phyloP scores from a whole-genome alignment of 1,140 invertebrate genomes.

The Reticulitermes speratus region DNA sequence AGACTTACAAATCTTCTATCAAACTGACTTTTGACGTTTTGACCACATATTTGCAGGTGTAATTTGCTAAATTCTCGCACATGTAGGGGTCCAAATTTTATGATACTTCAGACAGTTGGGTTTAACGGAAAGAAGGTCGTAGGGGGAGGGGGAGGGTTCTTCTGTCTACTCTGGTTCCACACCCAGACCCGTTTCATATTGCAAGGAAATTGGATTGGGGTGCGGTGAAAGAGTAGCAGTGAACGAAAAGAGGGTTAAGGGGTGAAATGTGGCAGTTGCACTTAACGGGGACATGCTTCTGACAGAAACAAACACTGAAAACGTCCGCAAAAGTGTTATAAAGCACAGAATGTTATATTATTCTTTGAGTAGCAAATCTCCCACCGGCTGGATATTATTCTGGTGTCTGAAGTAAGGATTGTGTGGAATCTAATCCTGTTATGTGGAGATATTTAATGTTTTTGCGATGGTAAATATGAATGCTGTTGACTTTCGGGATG shows the following conservation, averaged over 20 bases:
- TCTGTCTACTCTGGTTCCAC: not conserved
- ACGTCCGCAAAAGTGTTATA: not conserved
- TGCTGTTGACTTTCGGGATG: too few species aligned
- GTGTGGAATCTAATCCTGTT: too few species aligned
- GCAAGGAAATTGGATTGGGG: slow-evolving; percentile 10
- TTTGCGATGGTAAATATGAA: too few species aligned
- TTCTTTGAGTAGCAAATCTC: too few species aligned
- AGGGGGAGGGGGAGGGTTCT: not conserved
- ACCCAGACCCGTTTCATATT: not conserved
- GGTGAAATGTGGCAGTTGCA: not conserved
- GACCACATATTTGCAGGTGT: too few species aligned
- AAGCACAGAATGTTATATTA: not conserved
- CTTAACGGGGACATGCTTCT: not conserved
- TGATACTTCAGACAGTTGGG: not conserved
- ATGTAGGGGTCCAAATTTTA: not conserved
- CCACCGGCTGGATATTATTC: too few species aligned
- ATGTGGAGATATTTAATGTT: too few species aligned
- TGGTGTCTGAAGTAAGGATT: too few species aligned
- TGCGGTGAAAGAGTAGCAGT: not conserved
- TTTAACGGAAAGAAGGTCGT: not conserved
- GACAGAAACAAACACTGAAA: not conserved
- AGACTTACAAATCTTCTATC: too few species aligned
- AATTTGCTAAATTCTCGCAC: too few species aligned
- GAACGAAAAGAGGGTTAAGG: not conserved
- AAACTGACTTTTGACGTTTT: too few species aligned